These are phyloP conservation scores for Lasioglossum marginatum DNA, from an alignment of 2,888 invertebrate species.

Conservation along the genomic window DNA sequence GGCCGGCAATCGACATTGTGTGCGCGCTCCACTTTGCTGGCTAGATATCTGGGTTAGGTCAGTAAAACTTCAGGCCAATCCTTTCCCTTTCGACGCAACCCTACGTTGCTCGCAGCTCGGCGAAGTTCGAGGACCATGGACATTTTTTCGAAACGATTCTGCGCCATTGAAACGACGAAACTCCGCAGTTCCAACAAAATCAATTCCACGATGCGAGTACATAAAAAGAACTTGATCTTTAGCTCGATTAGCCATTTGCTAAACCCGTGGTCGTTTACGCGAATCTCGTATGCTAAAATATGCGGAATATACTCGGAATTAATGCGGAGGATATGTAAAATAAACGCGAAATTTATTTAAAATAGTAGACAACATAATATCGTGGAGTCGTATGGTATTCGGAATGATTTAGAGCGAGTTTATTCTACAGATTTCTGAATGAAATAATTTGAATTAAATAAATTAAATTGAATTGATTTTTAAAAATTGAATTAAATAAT, in stretches of 20 bases:
- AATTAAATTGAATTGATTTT: too few species aligned
- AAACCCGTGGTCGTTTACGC: background rate
- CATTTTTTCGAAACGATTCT: background rate
- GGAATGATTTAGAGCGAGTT: background rate
- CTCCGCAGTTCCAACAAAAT: background rate
- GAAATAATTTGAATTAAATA: too few species aligned
- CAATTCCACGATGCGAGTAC: background rate
- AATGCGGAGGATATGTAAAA: background rate
- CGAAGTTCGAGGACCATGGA: background rate
- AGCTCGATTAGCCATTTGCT: background rate
- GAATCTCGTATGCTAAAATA: conserved; percentile 2
- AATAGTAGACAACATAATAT: background rate
- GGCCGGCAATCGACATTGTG: background rate
- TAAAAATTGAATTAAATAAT: too few species aligned
- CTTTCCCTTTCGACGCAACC: conserved; percentile 31
- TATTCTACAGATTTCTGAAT: too few species aligned
- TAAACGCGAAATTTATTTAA: background rate
- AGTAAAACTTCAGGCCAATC: conserved; percentile 14
- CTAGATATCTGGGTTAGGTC: conserved; percentile 10
- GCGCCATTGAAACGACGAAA: background rate
- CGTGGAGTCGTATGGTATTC: background rate
- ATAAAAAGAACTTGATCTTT: background rate
- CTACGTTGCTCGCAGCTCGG: background rate
- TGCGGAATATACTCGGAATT: background rate
- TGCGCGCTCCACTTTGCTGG: background rate